Percentiles rank a stretch among this genome's conserved stretches.
Conservation (phyloP, 2,888 invertebrate genomes). For the Cantharis flavilabris region DNA sequence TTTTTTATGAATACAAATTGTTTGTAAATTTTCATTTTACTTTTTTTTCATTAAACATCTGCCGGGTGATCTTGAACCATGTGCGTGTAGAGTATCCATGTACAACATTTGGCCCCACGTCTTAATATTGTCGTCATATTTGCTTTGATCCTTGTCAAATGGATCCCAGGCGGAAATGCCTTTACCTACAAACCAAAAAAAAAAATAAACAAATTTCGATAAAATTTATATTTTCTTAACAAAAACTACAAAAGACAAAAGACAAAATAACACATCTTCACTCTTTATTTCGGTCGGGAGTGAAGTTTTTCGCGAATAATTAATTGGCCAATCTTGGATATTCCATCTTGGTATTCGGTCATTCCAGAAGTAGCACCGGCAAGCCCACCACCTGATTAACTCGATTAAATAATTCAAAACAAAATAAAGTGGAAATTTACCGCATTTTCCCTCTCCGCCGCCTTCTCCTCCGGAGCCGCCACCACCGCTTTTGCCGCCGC, state of each 20-base stretch:
- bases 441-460: slow-evolving; percentile 34
- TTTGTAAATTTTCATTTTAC: background rate
- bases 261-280: background rate
- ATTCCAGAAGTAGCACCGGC: slow-evolving; percentile 44
- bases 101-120: slow-evolving; percentile 44
- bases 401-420: background rate
- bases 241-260: background rate
- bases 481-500: slow-evolving; percentile 29
- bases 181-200: slow-evolving; percentile 27
- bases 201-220: slow-evolving; percentile 1
- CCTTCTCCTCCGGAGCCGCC: slow-evolving; percentile 33
- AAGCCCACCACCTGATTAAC: background rate
- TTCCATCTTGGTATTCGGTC: slow-evolving; percentile 67
- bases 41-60: background rate
- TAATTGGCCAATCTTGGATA: slow-evolving; percentile 63
- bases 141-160: slow-evolving; percentile 37
- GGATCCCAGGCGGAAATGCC: slow-evolving; percentile 43
- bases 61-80: slow-evolving; percentile 32
- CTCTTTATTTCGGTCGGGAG: slow-evolving; percentile 9
- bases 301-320: slow-evolving; percentile 66
- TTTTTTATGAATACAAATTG: background rate
- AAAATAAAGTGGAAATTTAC: background rate
- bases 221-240: background rate
- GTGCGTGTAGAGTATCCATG: slow-evolving; percentile 40
- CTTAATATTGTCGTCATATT: slow-evolving; percentile 33